Percentiles rank a stretch among this genome's conserved stretches.
Evolutionary conservation across 1,140 invertebrate species (phyloP).

Genomic region (Drosophila triauraria): DNA sequence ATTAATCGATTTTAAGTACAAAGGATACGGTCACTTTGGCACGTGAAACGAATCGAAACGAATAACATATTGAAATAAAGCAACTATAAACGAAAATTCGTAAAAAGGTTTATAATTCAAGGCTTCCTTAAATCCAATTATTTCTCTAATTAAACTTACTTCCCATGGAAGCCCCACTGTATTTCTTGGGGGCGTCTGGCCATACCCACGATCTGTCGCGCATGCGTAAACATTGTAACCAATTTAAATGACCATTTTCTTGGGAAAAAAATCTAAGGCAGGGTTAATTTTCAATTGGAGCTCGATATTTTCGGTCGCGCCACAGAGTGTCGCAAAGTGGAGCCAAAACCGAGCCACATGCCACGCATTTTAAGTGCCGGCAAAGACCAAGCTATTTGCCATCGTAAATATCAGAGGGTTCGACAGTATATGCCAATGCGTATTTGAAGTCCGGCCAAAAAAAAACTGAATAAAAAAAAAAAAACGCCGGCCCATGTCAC

Average conservation of each 20-base stretch:
- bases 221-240: constrained; percentile 68
- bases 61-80: too few species aligned
- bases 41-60: too few species aligned
- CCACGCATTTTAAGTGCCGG: constrained; percentile 71
- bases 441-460: constrained; percentile 24
- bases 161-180: background rate
- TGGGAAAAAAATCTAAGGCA: constrained; percentile 68
- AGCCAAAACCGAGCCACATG: constrained; percentile 68
- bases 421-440: constrained; percentile 7
- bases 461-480: background rate
- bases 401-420: constrained; percentile 60
- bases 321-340: constrained; percentile 67
- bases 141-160: background rate
- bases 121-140: fast-evolving
- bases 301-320: constrained; percentile 38
- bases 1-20: too few species aligned
- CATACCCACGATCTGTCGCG: constrained; percentile 46
- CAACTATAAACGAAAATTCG: too few species aligned
- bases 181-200: constrained; percentile 33
- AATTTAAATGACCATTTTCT: constrained; percentile 78
- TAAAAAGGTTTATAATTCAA: background rate
- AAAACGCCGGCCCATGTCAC: constrained; percentile 60
- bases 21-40: too few species aligned
- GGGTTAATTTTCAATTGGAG: constrained; percentile 73
- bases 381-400: constrained; percentile 38